A percentile compares a stretch with the other conserved stretches of the same genome.
These are phyloP conservation scores for Drosophila micromelanica DNA, from an alignment of 1,140 invertebrate genomes.

Conservation along the genomic window DNA sequence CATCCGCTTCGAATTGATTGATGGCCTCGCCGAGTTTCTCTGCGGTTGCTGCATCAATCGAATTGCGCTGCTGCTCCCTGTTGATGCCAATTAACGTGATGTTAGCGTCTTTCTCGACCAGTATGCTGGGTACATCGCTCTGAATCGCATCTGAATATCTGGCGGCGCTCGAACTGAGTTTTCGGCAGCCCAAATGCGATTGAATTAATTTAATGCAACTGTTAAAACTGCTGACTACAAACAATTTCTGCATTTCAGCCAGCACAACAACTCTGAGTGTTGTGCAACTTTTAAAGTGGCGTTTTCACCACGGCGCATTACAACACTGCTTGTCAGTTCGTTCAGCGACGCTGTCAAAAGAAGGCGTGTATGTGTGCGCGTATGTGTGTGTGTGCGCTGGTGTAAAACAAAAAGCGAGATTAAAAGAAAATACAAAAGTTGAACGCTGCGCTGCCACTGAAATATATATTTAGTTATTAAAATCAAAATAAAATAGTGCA, in stretches of 20 bases:
- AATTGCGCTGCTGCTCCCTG: constrained; percentile 92
- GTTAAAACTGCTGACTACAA: constrained; percentile 30
- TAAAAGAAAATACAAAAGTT: constrained; percentile 36
- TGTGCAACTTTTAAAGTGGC: constrained; percentile 30
- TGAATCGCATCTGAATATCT: constrained; percentile 8
- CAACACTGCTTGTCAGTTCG: constrained; percentile 51
- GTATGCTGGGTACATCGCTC: constrained; percentile 31
- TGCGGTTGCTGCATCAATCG: constrained; percentile 89
- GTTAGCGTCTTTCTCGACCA: constrained; percentile 85
- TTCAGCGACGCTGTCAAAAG: constrained; percentile 48
- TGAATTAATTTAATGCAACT: constrained; percentile 22
- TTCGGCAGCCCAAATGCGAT: constrained; percentile 8
- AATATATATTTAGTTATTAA: constrained; percentile 49
- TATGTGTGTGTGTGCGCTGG: constrained; percentile 56
- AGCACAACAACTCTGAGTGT: constrained; percentile 40
- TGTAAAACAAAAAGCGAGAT: constrained; percentile 63
- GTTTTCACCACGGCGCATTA: neutral
- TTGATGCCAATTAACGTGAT: constrained; percentile 94
- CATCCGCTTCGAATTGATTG: constrained; percentile 91
- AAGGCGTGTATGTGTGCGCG: constrained; percentile 49
- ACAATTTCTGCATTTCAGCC: constrained; percentile 52
- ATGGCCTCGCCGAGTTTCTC: constrained; percentile 89
- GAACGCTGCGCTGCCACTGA: constrained; percentile 51
- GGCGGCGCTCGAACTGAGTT: constrained; percentile 13
- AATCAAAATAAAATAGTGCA: constrained; percentile 39